Evolutionary conservation across 2,797 vertebrate genomes (phyloP).

Genomic region (Prunella strophiata): DNA sequence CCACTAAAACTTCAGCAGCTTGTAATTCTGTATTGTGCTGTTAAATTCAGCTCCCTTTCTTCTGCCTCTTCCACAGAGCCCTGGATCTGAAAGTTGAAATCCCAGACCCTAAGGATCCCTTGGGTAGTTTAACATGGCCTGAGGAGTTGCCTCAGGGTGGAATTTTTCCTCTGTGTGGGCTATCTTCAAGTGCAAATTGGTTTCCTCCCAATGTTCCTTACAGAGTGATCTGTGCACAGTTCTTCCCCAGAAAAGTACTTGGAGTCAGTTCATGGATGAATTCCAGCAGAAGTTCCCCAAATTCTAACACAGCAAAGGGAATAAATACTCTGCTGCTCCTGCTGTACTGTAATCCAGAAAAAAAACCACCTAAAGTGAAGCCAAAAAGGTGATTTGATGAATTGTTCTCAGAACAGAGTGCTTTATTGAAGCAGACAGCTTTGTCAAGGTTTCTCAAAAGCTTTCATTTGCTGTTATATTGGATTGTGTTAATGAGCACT

Average conservation of each 20-base stretch:
- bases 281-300: not conserved
- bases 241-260: not conserved
- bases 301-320: not conserved
- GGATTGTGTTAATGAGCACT: not conserved
- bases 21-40: not conserved
- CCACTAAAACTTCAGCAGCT: not conserved
- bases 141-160: not conserved
- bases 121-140: not conserved
- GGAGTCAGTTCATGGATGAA: not conserved
- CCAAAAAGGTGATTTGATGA: not conserved
- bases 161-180: not conserved
- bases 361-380: not conserved
- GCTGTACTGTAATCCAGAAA: not conserved
- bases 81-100: not conserved
- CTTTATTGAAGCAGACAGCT: not conserved
- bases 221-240: not conserved
- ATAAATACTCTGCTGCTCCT: not conserved
- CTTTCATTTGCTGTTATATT: not conserved
- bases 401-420: not conserved
- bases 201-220: not conserved
- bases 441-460: not conserved
- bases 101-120: not conserved
- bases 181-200: not conserved
- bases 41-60: not conserved
- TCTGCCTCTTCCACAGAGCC: not conserved